Base-by-base conservation (phyloP, 2,797 vertebrate genomes). In the Brotula barbata region DNA sequence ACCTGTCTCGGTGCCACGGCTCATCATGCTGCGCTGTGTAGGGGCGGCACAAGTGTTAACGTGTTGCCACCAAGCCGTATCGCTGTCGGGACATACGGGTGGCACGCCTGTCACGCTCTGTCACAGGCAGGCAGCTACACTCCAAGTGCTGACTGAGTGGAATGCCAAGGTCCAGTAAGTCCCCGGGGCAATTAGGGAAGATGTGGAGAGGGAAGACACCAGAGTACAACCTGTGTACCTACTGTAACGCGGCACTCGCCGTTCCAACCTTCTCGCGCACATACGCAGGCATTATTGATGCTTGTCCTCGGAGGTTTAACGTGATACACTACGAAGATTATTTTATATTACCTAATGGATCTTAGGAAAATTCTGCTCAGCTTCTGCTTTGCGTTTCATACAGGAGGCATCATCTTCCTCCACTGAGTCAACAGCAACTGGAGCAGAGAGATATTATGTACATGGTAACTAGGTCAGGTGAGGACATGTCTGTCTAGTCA, bases 91-190 rank as follows among this genome's bases (percentile, higher is more conserved):
- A 81, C 75, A 50, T 49, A 68, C 50, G 61, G 61, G 61, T 36
- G 55, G 59, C 65, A 21, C 71, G 73, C 50, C 66, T 73, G 72
- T 74, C 71, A 61, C 80, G 66, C 59, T 61, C 82, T 55, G 73
- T 78, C 68, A 74, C 67, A 58, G 51, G 63, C 50, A n/a, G 73
- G 52, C 33, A 8, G 68, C 67, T 78, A 54, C 78, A 84, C 58
- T 77, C 65, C 20, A 17, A 62, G 81, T 82, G 84, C 75, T 75
- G 86, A 85, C 59, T 73, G 81, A 79, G 76, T 62, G 73, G 66
- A 80, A 85, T 84, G 78, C 76, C 64, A 84, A 62, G 77, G 82
- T 80, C 81, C 81, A 76, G 41, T 61, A 62, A 82, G 48, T 65
- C 81, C 56, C 37, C 1, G 1, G 51, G 73, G 74, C 56, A 75